Evolutionary conservation across 2,113 vertebrate genomes (phyloP), one percentile per base, ranked within the genome.

Genomic region (human (Homo sapiens)): DNA sequence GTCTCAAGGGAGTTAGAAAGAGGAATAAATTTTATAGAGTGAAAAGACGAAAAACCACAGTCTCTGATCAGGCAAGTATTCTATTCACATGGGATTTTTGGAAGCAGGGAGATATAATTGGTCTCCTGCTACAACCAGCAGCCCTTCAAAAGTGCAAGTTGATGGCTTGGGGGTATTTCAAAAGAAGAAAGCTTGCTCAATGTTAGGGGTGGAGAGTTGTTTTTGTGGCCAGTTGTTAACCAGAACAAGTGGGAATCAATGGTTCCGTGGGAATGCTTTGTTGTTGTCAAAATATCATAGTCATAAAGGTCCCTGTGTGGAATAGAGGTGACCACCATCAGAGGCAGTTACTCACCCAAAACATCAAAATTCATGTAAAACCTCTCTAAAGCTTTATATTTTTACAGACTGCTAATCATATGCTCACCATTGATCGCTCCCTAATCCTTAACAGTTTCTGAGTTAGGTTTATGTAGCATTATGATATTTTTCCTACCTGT

Each of bases 401-500:
- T 66, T 43, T 20, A 50, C 25, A 73, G 48, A 88, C 57, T 50
- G 2, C 11, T 59, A 43, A 52, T 18, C 3, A 4, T 35, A 22
- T 22, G 2, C 4, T 10, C 25, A 16, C 1, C 43, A 57, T 12
- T 48, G 16, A 23, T 52, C 22, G 20, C 40, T 16, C 40, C 17
- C 6, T 70, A 61, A 17, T 61, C 7, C 10, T 93, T 14, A 52
- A 13, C 2, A 14, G 35, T 79, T 66, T 45, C 38, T 82, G 8
- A 4, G 59, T 70, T 82, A 17, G 22, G 4, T 57, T 87, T 61
- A 32, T 8, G 18, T 13, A 11, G 1, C 12, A 38, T 73, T 2
- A 1, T 4, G 7, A 0, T 22, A 25, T 30, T 78, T n/a, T 57
- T 8, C 17, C 40, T 73, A 13, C 27, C 22, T 20, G 0, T 48